Conservation (phyloP, 1,140 invertebrate genomes). For the Wasmannia auropunctata region DNA sequence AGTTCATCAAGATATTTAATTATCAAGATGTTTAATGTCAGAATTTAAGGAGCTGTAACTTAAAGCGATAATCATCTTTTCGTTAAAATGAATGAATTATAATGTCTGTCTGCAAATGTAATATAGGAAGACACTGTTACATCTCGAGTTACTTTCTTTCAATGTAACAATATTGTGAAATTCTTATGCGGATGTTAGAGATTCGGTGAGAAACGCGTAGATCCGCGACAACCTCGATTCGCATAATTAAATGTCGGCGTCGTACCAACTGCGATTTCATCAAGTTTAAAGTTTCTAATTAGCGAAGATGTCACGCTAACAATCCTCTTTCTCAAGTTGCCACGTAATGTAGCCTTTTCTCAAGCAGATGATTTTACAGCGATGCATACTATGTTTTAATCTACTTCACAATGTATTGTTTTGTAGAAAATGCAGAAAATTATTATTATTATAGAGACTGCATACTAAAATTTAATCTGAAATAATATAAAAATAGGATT, state of each 20-base stretch:
- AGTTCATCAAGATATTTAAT: neutral
- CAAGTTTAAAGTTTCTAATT: constrained; percentile 48
- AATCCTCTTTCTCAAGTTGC: constrained; percentile 40
- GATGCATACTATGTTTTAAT: neutral
- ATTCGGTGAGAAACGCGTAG: constrained; percentile 22
- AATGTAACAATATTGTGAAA: constrained; percentile 11
- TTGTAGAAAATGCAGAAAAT: neutral
- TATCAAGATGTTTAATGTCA: neutral
- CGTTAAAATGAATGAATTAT: neutral
- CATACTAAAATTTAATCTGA: neutral
- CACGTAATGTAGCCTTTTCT: constrained; percentile 25
- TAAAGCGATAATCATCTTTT: neutral
- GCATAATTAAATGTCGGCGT: constrained; percentile 46
- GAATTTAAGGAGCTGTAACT: neutral
- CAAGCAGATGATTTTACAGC: neutral
- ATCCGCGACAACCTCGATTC: constrained; percentile 37
- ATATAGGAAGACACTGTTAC: neutral
- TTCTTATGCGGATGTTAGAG: constrained; percentile 12
- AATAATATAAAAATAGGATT: neutral
- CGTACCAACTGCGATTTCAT: constrained; percentile 20
- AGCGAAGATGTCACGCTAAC: constrained; percentile 45
- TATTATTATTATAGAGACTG: neutral
- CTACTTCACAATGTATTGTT: neutral
- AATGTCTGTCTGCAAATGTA: neutral
- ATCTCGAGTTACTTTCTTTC: neutral